Evolutionary conservation across 2,888 invertebrate species (phyloP), one percentile per base, ranked within the genome.

Genomic region (Hedya salicella): DNA sequence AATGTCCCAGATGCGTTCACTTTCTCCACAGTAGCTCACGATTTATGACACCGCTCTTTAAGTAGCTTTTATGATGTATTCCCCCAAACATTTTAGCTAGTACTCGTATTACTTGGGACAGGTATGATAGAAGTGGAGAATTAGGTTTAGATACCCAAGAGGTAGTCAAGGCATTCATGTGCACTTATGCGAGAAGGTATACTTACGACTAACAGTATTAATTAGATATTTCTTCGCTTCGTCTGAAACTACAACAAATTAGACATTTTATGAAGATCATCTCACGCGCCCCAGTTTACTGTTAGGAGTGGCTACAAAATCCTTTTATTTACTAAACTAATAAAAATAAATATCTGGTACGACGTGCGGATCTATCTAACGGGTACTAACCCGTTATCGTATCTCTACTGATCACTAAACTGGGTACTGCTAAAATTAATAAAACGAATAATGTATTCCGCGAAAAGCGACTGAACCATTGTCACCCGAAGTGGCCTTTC

Each of bases 21-120:
- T 86, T 86, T 85, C 82, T 78, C 83, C 73, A 54, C 50, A 48
- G 39, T 66, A 14, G 62, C 52, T 59, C 46, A 57, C 52, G 30
- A 62, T 52, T 50, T 40, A 25, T 14, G 52, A 40, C 48, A 39
- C 30, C 61, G 25, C 40, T 40, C 17, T 53, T 36, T 44, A 39
- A 36, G 17, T 8, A n/a, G 11, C 40, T 8, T n/a, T n/a, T n/a
- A n/a, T n/a, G n/a, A n/a, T n/a, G n/a, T n/a, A n/a, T n/a, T n/a
- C n/a, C n/a, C n/a, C n/a, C n/a, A n/a, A n/a, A n/a, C n/a, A n/a
- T n/a, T n/a, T n/a, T n/a, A n/a, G n/a, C n/a, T n/a, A n/a, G n/a
- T n/a, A n/a, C n/a, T n/a, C n/a, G n/a, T n/a, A n/a, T n/a, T n/a
- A n/a, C n/a, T n/a, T n/a, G n/a, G n/a, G n/a, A n/a, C n/a, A n/a